Percentiles rank a stretch among this genome's conserved stretches.
Evolutionary conservation across 2,113 vertebrate genomes (phyloP).

Genomic region (Gambusia holbrooki): DNA sequence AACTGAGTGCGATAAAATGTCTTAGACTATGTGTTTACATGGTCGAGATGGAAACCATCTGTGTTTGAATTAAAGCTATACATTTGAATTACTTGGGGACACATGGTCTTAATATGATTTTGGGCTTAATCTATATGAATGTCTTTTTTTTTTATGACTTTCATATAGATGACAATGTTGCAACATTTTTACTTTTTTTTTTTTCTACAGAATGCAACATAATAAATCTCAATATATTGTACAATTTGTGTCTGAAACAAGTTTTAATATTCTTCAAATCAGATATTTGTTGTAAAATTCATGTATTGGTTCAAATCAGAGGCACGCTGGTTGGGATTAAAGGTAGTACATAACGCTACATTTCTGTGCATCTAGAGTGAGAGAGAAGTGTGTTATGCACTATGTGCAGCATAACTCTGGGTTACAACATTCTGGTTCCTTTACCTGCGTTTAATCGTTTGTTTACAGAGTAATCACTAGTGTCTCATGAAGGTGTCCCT

Average conservation of each 20-base stretch:
- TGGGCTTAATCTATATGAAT: too few relatives aligned
- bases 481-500: constrained; percentile 9
- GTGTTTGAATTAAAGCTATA: too few relatives aligned
- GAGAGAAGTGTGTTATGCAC: too few relatives aligned
- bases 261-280: too few relatives aligned
- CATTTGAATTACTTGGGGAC: too few relatives aligned
- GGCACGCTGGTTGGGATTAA: too few relatives aligned
- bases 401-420: background rate
- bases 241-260: background rate
- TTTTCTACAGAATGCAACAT: background rate
- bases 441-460: background rate
- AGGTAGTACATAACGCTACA: too few relatives aligned
- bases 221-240: background rate
- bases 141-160: background rate
- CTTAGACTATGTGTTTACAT: background rate
- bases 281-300: too few relatives aligned
- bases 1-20: background rate
- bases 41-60: too few relatives aligned
- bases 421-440: background rate
- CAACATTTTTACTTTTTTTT: background rate
- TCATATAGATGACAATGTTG: background rate
- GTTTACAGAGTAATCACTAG: background rate
- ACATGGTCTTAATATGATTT: too few relatives aligned
- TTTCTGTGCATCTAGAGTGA: too few relatives aligned
- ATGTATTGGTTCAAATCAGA: too few relatives aligned